Percentiles rank a stretch among this genome's conserved stretches.
These are phyloP conservation scores for Adoxophyes honmai DNA, from an alignment of 1,140 invertebrate genomes.

Conservation along the genomic window DNA sequence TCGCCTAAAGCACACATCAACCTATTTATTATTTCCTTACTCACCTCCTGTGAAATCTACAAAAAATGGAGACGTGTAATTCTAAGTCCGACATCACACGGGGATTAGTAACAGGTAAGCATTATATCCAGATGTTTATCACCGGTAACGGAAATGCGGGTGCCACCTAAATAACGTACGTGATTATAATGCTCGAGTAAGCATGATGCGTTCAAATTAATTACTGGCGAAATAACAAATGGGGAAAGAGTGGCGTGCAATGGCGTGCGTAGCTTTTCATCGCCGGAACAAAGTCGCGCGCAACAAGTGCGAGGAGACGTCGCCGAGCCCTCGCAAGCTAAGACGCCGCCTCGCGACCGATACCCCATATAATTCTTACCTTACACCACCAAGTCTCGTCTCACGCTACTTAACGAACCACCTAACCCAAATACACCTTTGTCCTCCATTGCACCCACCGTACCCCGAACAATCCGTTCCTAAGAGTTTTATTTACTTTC, in stretches of 20 bases:
- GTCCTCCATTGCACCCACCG: constrained; percentile 33
- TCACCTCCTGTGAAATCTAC: no score
- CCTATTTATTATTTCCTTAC: no score
- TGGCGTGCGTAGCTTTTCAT: constrained; percentile 66
- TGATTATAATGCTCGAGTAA: constrained; percentile 20
- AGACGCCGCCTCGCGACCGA: constrained; percentile 29
- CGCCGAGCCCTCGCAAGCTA: constrained; percentile 37
- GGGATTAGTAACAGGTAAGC: no score
- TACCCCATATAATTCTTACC: constrained; percentile 17
- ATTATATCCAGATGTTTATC: not conserved
- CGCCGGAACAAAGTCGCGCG: constrained; percentile 65
- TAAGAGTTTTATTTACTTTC: constrained; percentile 71
- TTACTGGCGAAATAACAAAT: constrained; percentile 52
- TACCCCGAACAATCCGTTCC: constrained; percentile 54
- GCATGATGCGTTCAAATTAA: constrained; percentile 51
- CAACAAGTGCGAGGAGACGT: constrained; percentile 67
- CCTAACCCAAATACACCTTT: constrained; percentile 14
- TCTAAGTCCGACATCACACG: no score
- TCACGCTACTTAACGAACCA: not conserved
- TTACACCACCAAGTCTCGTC: not conserved
- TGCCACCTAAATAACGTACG: not conserved
- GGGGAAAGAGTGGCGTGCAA: constrained; percentile 50
- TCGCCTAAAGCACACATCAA: no score
- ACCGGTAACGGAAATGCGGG: not conserved
- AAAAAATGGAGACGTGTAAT: no score